Evolutionary conservation across 1,140 invertebrate genomes (phyloP), one percentile per base, ranked within the genome.

Genomic region (Drosophila kepulauana): DNA sequence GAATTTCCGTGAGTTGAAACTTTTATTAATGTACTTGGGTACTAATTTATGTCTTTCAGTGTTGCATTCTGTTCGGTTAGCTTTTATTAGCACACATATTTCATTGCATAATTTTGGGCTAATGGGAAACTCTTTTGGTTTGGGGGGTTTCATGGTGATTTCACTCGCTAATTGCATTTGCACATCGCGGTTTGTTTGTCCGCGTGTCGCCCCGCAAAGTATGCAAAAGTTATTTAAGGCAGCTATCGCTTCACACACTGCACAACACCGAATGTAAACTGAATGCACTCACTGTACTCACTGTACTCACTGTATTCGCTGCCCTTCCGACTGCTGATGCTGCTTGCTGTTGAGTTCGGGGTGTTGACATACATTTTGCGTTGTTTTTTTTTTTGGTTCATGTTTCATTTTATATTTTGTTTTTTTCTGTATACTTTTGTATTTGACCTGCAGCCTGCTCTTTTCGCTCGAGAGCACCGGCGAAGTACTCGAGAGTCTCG

Each of bases 161-260:
- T 63, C 75, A 75, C 76, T 81, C 66, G 68, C 81, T 85, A 80
- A 84, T 85, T 84, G 77, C 73, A 63, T 82, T 79, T 78, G 57
- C 54, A 71, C 66, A 70, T 51, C 33, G 52, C 52, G 52, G 52
- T 76, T 68, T 73, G 59, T 52, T 45, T 46, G 63, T 11, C 66
- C 13, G 33, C 11, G 13, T 52, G 51, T 38, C 25, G 57, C 35
- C 45, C 52, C 33, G 7, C 20, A 61, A 54, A 52, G 28, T 78
- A 45, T 78, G 81, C 78, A 81, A 85, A 82, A 81, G 69, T 85
- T 85, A 85, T 85, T 79, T 78, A 82, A 79, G 76, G 64, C 68
- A 62, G 78, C 57, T 61, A 63, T 69, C 72, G 46, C 76, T 56
- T 49, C 46, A 13, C 33, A 62, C 52, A 57, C 70, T 77, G 49